phyloP scores from a whole-genome alignment of 2,888 invertebrate species.

The Parochlus steinenii region DNA sequence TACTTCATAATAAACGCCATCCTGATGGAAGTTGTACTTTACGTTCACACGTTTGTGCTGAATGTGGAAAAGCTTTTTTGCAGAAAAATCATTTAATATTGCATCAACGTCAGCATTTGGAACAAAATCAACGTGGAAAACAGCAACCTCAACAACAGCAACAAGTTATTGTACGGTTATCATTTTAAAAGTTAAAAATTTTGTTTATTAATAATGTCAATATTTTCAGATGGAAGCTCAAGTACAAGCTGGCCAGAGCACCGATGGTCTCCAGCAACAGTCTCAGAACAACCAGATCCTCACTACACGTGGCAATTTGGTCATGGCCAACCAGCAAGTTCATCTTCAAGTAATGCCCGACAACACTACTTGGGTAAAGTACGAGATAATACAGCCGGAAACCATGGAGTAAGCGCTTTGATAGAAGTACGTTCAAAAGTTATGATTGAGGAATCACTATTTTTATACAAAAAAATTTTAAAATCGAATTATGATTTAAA shows the following conservation, averaged over 20 bases:
- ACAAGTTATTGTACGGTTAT: slow-evolving; percentile 10
- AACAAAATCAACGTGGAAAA: slow-evolving; percentile 28
- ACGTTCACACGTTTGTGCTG: slow-evolving; percentile 59
- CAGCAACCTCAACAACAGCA: slow-evolving; percentile 31
- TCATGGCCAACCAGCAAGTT: slow-evolving; percentile 31
- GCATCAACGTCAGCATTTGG: slow-evolving; percentile 59
- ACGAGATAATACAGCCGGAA: slow-evolving; percentile 30
- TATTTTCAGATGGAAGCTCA: slow-evolving; percentile 6
- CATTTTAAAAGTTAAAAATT: slow-evolving; percentile 17
- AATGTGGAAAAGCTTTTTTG: slow-evolving; percentile 72
- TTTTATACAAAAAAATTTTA: too few species aligned
- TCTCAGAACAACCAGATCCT: slow-evolving; percentile 17
- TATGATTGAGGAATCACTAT: too few species aligned
- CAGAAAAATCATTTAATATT: slow-evolving; percentile 70
- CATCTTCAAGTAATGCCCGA: slow-evolving; percentile 26
- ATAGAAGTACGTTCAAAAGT: too few species aligned
- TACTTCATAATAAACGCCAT: slow-evolving; percentile 63
- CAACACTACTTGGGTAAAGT: slow-evolving; percentile 33
- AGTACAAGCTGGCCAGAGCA: slow-evolving; percentile 20
- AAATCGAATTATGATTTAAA: too few species aligned
- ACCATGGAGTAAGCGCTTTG: slow-evolving; percentile 12
- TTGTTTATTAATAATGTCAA: neutral
- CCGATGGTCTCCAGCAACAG: slow-evolving; percentile 22
- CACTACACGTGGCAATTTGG: slow-evolving; percentile 29
- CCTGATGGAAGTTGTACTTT: slow-evolving; percentile 66